Evolutionary conservation across 1,140 invertebrate species (phyloP).

Genomic region (Coelopa frigida): DNA sequence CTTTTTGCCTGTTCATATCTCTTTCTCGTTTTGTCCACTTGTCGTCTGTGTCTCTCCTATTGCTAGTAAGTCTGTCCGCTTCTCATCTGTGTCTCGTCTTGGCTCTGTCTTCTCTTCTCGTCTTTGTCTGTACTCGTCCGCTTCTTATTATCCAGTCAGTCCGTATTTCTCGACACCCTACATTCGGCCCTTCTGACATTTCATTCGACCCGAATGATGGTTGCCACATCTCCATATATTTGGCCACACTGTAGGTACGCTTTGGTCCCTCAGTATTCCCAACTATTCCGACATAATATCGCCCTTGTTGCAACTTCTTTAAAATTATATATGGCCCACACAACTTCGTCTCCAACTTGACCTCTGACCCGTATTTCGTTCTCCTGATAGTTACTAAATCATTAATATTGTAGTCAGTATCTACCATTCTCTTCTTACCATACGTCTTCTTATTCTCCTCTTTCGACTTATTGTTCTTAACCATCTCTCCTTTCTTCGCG

Average conservation of each 20-base stretch:
- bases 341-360: constrained; percentile 33
- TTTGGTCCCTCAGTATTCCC: background rate
- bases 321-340: constrained; percentile 27
- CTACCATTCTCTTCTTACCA: constrained; percentile 25
- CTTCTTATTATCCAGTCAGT: too few species aligned
- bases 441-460: constrained; percentile 33
- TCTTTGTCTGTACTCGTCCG: too few species aligned
- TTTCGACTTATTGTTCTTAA: constrained; percentile 28
- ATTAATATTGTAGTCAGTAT: constrained; percentile 22
- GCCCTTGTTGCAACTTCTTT: background rate
- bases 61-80: too few species aligned
- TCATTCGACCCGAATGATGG: background rate
- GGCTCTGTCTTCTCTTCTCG: too few species aligned
- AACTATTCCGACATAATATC: background rate
- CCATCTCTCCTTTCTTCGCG: constrained; percentile 10
- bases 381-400: constrained; percentile 41
- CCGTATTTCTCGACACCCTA: too few species aligned
- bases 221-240: constrained; percentile 1
- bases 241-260: background rate
- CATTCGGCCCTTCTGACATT: constrained; percentile 1
- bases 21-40: too few species aligned
- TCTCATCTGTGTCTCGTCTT: too few species aligned
- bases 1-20: too few species aligned
- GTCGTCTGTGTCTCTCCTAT: too few species aligned
- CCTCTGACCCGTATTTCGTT: constrained; percentile 31